Conservation (phyloP, 2,797 vertebrate genomes). For the Danionella dracula region DNA sequence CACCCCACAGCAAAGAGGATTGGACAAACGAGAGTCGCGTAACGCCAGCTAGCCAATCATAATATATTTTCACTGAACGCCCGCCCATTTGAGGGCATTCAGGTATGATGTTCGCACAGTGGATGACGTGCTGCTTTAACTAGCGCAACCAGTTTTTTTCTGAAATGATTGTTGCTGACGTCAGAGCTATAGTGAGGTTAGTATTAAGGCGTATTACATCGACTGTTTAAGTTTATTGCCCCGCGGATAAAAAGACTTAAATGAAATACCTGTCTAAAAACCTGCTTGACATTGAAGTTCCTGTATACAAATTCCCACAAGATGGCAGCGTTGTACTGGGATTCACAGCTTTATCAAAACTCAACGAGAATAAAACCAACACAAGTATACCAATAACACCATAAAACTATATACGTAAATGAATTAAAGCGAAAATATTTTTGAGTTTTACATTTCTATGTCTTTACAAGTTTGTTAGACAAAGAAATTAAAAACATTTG, state of each 20-base stretch:
- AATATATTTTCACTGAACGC: not conserved
- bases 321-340: constrained; percentile 61
- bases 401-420: no score
- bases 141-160: not conserved
- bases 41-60: constrained; percentile 53
- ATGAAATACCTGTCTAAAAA: no score
- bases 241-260: no score
- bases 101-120: constrained; percentile 13
- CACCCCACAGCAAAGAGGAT: constrained; percentile 49
- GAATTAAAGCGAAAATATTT: no score
- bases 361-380: no score
- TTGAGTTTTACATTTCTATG: no score
- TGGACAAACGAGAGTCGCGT: constrained; percentile 32
- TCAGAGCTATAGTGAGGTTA: constrained; percentile 28
- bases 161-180: not conserved
- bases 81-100: constrained; percentile 1
- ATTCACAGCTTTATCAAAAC: not conserved
- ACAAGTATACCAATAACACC: no score
- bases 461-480: no score
- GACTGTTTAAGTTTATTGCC: not conserved
- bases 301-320: constrained; percentile 51
- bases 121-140: not conserved
- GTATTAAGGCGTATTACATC: not conserved
- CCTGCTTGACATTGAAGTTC: not conserved
- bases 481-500: no score